These are phyloP conservation scores for Cephus rjabovi DNA, from an alignment of 2,888 invertebrate species.

Conservation along the genomic window DNA sequence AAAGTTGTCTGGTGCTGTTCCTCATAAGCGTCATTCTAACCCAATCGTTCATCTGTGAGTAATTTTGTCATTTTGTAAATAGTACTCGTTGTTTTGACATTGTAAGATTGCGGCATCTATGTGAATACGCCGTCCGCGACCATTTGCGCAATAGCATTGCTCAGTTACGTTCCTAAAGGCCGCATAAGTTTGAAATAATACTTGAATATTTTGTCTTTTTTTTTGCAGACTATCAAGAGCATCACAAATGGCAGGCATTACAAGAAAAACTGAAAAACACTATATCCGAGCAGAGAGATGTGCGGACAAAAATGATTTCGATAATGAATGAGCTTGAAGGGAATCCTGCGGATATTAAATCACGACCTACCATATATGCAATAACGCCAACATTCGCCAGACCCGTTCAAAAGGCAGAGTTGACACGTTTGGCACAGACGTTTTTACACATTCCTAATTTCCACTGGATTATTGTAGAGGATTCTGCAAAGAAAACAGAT, in stretches of 20 bases:
- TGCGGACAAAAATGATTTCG: background rate
- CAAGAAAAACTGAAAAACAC: slow-evolving; percentile 18
- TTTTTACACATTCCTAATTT: slow-evolving; percentile 88
- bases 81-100: background rate
- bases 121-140: background rate
- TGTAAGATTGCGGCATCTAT: background rate
- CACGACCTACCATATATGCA: slow-evolving; percentile 82
- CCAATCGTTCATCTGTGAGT: slow-evolving; percentile 46
- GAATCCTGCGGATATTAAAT: slow-evolving; percentile 15
- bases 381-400: slow-evolving; percentile 93
- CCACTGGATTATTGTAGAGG: slow-evolving; percentile 95
- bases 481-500: slow-evolving; percentile 76
- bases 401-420: slow-evolving; percentile 92
- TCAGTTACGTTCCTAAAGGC: background rate
- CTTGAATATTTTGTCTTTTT: background rate
- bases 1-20: slow-evolving; percentile 33
- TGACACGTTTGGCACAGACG: slow-evolving; percentile 90
- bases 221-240: slow-evolving; percentile 35
- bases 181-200: background rate
- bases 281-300: slow-evolving; percentile 10
- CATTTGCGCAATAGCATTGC: background rate
- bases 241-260: slow-evolving; percentile 29
- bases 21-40: slow-evolving; percentile 39
- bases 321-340: slow-evolving; percentile 19
- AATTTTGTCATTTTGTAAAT: background rate